Evolutionary conservation across 2,113 vertebrate species (phyloP), one percentile per base, ranked within the genome.

Genomic region (Hippocampus mohnikei): DNA sequence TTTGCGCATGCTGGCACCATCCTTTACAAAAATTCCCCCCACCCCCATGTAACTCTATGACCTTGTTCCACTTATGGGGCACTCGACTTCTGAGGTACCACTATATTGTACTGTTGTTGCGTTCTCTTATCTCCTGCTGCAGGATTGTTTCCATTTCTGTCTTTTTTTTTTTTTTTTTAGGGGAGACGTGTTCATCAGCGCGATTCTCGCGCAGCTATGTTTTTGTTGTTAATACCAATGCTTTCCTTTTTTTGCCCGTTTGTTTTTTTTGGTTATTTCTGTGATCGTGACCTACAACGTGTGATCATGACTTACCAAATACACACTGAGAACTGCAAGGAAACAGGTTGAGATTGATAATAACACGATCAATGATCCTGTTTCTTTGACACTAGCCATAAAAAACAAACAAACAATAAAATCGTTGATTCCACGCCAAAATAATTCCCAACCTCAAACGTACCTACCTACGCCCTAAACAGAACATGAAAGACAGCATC

Each of bases 401-500:
- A 41, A 55, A 60, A 0, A 0, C 42, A 44, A 12, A 33, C 29
- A 33, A 37, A 37, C 7, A 67, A 50, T 15, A 9, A 67, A 72
- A 67, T 13, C 20, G n/a, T 1, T 6, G 9, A 15, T 5, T 41
- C 66, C 8, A 9, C 1, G 46, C 37, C 60, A 44, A 61, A 69
- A 61, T 41, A 53, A 61, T 75, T 29, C 62, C 63, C 56, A 56
- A 62, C 71, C 77, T 76, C 6, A 27, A 67, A 48, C 37, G 2
- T 77, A 58, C 25, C 41, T n/a, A 10, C 8, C 29, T 23, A 0
- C 15, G 0, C 0, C 44, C 62, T n/a, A 1, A 71, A 70, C 23
- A 56, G 0, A 37, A 48, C 72, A 81, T 79, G 40, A 78, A 77
- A 73, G 71, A 10, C 62, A 46, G 52, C 56, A 42, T 29, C 77